phyloP scores from a whole-genome alignment of 2,113 vertebrate genomes.

The Plotosus lineatus region DNA sequence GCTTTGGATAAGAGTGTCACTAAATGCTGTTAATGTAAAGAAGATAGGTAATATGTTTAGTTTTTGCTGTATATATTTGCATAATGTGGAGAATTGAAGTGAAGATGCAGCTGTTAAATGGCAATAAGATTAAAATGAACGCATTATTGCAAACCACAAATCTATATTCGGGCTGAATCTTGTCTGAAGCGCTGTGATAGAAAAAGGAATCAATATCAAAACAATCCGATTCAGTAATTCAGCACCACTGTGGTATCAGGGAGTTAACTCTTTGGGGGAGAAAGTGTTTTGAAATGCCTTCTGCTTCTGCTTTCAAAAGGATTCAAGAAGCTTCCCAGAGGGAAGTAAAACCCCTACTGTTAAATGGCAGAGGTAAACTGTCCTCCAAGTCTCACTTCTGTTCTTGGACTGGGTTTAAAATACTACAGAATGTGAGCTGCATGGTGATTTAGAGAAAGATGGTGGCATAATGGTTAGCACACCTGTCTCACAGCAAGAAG shows the following conservation, averaged over 20 bases:
- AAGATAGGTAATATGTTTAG: no score
- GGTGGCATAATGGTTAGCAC: no score
- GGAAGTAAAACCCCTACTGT: not conserved
- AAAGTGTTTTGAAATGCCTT: not conserved
- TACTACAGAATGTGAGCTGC: not conserved
- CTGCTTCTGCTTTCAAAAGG: not conserved
- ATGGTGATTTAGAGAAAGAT: no score
- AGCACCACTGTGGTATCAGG: not conserved
- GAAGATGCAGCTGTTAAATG: not conserved
- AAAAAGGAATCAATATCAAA: not conserved
- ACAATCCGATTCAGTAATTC: not conserved
- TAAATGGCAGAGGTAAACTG: not conserved
- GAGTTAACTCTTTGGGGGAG: not conserved
- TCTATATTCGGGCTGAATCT: not conserved
- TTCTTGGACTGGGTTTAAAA: not conserved
- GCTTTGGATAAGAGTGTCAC: no score
- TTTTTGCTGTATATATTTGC: no score
- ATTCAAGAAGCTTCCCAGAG: not conserved
- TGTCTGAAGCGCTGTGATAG: not conserved
- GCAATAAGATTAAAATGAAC: not conserved
- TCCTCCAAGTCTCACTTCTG: not conserved
- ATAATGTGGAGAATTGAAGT: not conserved
- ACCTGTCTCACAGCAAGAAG: no score
- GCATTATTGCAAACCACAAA: not conserved
- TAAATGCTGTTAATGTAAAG: no score